These are phyloP conservation scores for Drosophila buzzatii DNA, from an alignment of 2,888 invertebrate genomes.

Conservation along the genomic window DNA sequence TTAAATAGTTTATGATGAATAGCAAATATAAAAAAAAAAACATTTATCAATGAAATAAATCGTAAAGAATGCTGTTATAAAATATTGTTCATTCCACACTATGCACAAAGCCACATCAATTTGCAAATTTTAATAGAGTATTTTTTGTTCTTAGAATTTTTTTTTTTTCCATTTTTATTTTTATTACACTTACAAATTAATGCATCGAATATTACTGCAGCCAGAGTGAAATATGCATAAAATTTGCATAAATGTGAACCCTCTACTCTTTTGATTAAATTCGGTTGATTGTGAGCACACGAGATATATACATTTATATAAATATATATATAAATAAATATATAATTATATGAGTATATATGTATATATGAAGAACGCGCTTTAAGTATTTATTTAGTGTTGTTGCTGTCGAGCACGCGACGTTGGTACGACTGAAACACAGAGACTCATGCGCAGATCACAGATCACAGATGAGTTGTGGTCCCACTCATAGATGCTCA, in stretches of 20 bases:
- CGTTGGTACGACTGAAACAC: constrained; percentile 62
- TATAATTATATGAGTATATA: background rate
- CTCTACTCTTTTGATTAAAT: constrained; percentile 28
- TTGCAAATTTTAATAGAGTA: constrained; percentile 16
- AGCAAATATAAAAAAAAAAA: background rate
- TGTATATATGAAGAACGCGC: constrained; percentile 23
- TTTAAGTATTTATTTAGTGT: constrained; percentile 29
- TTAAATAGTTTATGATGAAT: background rate
- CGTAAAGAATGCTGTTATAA: constrained; percentile 1
- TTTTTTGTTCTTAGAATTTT: background rate
- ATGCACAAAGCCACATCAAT: constrained; percentile 25
- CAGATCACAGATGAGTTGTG: constrained; percentile 38
- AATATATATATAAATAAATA: constrained; percentile 2
- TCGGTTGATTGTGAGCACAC: constrained; percentile 31
- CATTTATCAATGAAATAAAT: constrained; percentile 13
- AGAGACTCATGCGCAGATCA: constrained; percentile 35
- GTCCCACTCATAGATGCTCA: constrained; percentile 26
- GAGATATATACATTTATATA: constrained; percentile 1
- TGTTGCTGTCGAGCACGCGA: constrained; percentile 61
- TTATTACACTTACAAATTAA: constrained; percentile 49
- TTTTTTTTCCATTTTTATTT: background rate
- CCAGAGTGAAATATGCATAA: constrained; percentile 15
- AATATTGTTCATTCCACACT: constrained; percentile 31
- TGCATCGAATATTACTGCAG: constrained; percentile 26
- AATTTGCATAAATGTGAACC: constrained; percentile 36